These are phyloP conservation scores for Drosophila diplacantha DNA, from an alignment of 2,888 invertebrate genomes.

Conservation along the genomic window DNA sequence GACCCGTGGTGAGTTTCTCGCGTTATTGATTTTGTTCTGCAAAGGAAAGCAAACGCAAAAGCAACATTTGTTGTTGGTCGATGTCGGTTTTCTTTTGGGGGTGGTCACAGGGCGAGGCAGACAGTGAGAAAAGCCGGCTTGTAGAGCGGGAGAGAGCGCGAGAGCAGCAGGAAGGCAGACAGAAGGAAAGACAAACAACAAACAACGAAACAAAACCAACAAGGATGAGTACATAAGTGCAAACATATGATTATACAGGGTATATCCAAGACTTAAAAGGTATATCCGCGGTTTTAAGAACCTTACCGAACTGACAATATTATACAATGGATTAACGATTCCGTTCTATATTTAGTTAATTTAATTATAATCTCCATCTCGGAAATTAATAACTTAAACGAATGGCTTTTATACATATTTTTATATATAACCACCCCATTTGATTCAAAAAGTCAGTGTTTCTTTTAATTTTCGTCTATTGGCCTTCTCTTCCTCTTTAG, in stretches of 20 bases:
- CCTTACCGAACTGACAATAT: neutral
- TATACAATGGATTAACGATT: neutral
- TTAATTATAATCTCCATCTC: slow-evolving; percentile 1
- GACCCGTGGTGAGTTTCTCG: slow-evolving; percentile 50
- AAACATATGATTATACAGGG: slow-evolving; percentile 41
- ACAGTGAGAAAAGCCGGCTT: slow-evolving; percentile 57
- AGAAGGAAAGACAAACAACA: slow-evolving; percentile 27
- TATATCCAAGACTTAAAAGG: neutral
- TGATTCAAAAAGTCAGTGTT: neutral
- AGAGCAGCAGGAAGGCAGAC: slow-evolving; percentile 21
- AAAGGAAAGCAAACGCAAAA: slow-evolving; percentile 40
- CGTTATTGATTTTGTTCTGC: slow-evolving; percentile 57
- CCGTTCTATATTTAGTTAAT: neutral
- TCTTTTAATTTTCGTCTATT: neutral
- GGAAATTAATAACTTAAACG: slow-evolving; percentile 3
- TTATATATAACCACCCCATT: slow-evolving; percentile 3
- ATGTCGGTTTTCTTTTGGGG: slow-evolving; percentile 10
- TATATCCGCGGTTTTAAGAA: neutral
- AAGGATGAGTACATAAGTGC: slow-evolving; percentile 33
- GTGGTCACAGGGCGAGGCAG: slow-evolving; percentile 13
- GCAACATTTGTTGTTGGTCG: slow-evolving; percentile 40
- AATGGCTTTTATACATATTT: slow-evolving; percentile 1
- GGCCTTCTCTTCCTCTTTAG: neutral
- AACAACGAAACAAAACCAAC: slow-evolving; percentile 17
- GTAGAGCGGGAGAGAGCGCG: slow-evolving; percentile 14